phyloP scores from a whole-genome alignment of 92 coral and sea anemone species.

The Actinostola sp. region DNA sequence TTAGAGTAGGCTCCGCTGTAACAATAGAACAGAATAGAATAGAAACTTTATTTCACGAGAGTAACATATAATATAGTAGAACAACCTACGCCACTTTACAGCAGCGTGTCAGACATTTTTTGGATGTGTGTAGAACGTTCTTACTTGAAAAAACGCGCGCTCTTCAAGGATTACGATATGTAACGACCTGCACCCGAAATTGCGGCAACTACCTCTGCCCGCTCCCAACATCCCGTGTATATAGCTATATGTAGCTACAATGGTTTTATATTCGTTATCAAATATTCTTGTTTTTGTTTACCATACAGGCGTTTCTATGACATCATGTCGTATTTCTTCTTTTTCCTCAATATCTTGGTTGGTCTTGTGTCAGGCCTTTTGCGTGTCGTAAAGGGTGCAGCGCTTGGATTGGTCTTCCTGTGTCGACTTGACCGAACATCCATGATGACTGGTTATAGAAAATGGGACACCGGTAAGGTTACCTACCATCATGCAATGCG shows the following conservation, averaged over 20 bases:
- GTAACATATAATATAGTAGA: too few species aligned
- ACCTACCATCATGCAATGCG: neutral
- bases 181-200: too few species aligned
- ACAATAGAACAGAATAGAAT: too few species aligned
- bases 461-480: constrained; percentile 62
- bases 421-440: constrained; percentile 69
- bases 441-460: constrained; percentile 65
- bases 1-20: too few species aligned
- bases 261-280: neutral
- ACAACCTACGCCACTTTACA: too few species aligned
- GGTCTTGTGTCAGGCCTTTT: constrained; percentile 58
- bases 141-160: too few species aligned
- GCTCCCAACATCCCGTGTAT: too few species aligned
- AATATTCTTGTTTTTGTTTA: neutral
- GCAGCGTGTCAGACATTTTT: too few species aligned
- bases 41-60: too few species aligned
- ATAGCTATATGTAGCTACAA: neutral
- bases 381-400: constrained; percentile 66
- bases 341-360: constrained; percentile 81
- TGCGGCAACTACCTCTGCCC: too few species aligned
- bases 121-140: too few species aligned
- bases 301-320: constrained; percentile 64
- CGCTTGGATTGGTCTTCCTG: constrained; percentile 65
- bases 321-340: constrained; percentile 78
- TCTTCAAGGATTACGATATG: too few species aligned